Base-by-base conservation (phyloP, 2,888 invertebrate species). In the Drosophila prostipennis region DNA sequence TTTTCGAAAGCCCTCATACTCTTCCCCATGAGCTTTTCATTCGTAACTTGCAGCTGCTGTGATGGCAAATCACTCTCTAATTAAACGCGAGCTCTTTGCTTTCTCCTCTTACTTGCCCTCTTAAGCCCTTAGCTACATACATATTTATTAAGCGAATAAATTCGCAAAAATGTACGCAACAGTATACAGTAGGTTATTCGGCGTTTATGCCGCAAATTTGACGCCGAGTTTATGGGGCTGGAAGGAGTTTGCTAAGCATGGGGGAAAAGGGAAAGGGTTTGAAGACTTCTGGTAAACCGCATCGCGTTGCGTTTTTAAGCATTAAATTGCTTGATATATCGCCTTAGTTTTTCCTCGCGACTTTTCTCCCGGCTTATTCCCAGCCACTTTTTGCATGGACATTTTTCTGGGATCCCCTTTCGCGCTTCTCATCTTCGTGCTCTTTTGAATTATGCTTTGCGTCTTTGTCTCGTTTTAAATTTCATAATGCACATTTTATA, bases 281-380 rank as follows among this genome's bases (percentile, higher is more conserved):
- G 61, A 65, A 60, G 49, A 64, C 48, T 67, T 53, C 72, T 51
- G 72, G 58, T 61, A 43, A 77, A 78, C 77, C 79, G 55, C 70
- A 79, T 58, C 68, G 68, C 63, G 72, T 65, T 78, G 82, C 77
- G 63, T 75, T 82, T 80, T 80, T 84, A 54, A 79, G 82, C 87
- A 87, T 85, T 82, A 85, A 84, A 84, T 85, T 82, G 84, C 87
- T 79, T 87, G 87, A 84, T 85, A 81, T 87, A 87, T 87, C 71
- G 79, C 52, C 32, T 49, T 42, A 55, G 19, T 59, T 71, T 70
- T 53, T 45, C 48, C 11, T 6, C 51, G 45, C 61, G 76, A 79
- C 71, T 80, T 80, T 80, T 73, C 26, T 72, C 58, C 70, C 54
- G 43, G 69, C 37, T 46, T 65, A 64, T 60, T n/a, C 53, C 49